Conservation (phyloP, 2,113 vertebrate genomes). For the Origma solitaria region DNA sequence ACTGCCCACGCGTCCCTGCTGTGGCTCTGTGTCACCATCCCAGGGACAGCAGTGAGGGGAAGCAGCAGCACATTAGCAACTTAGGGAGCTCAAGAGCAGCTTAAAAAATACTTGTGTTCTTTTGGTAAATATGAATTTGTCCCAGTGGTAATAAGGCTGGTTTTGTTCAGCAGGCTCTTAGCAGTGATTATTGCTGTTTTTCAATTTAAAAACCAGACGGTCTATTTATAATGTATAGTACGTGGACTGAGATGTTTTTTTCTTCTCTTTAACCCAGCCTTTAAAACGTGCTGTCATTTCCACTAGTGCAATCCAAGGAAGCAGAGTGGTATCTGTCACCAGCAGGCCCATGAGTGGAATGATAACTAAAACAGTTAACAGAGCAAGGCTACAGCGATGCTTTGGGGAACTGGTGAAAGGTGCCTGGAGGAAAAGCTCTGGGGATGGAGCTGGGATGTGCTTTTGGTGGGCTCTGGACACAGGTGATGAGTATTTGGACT, state of each 20-base stretch:
- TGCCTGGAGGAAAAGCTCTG: neutral
- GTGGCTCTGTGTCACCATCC: neutral
- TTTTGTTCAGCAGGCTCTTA: slow-evolving; percentile 49
- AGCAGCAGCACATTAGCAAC: neutral
- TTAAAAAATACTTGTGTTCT: slow-evolving; percentile 37
- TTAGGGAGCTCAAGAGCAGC: slow-evolving; percentile 8
- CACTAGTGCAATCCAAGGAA: neutral
- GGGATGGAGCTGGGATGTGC: neutral
- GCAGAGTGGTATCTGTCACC: neutral
- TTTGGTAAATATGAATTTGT: slow-evolving; percentile 17
- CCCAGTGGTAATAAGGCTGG: slow-evolving; percentile 38
- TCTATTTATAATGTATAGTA: slow-evolving; percentile 45
- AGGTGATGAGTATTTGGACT: neutral
- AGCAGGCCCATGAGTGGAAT: neutral
- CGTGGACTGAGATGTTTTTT: neutral
- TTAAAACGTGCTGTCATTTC: neutral
- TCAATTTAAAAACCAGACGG: slow-evolving; percentile 36
- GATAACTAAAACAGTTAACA: neutral
- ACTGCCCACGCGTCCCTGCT: neutral
- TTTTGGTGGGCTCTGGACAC: neutral
- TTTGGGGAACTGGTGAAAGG: neutral
- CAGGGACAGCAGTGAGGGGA: neutral
- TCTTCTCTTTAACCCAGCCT: neutral
- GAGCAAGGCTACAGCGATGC: neutral
- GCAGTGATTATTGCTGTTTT: slow-evolving; percentile 31